Conservation (phyloP, 1,140 invertebrate species). For the Bombus huntii region DNA sequence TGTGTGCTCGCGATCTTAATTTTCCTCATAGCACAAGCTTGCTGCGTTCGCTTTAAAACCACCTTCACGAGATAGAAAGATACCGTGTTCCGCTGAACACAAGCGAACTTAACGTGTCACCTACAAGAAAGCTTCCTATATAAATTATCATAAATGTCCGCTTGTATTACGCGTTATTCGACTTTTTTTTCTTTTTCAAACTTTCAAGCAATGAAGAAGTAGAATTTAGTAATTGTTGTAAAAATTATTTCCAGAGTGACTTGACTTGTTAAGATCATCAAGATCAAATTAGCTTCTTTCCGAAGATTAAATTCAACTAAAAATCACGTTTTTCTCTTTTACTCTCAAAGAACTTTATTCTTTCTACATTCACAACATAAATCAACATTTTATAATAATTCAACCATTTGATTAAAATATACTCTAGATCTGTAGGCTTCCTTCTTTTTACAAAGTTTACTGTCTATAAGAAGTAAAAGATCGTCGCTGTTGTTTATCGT, state of each 20-base stretch:
- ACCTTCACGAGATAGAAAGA: not conserved
- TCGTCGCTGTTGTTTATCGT: not conserved
- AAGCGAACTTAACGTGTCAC: not conserved
- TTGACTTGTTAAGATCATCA: too few relatives aligned
- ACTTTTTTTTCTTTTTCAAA: not conserved
- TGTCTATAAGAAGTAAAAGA: not conserved
- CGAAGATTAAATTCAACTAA: too few relatives aligned
- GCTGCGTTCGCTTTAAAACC: not conserved
- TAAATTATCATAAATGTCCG: not conserved
- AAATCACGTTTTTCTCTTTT: too few relatives aligned
- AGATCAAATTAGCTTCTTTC: too few relatives aligned
- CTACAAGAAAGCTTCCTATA: not conserved
- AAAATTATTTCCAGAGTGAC: too few relatives aligned
- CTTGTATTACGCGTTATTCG: not conserved
- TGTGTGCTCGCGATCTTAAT: constrained; percentile 5
- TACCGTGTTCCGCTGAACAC: not conserved
- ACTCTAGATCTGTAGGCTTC: too few relatives aligned
- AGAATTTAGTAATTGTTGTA: too few relatives aligned
- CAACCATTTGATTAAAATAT: too few relatives aligned
- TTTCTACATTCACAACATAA: too few relatives aligned
- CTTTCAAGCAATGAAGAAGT: not conserved
- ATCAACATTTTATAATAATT: too few relatives aligned
- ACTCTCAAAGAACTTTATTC: too few relatives aligned
- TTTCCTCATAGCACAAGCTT: not conserved
- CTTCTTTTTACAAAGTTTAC: too few relatives aligned